phyloP scores from a whole-genome alignment of 2,113 vertebrate species.

The Phrynosoma blainvillii region DNA sequence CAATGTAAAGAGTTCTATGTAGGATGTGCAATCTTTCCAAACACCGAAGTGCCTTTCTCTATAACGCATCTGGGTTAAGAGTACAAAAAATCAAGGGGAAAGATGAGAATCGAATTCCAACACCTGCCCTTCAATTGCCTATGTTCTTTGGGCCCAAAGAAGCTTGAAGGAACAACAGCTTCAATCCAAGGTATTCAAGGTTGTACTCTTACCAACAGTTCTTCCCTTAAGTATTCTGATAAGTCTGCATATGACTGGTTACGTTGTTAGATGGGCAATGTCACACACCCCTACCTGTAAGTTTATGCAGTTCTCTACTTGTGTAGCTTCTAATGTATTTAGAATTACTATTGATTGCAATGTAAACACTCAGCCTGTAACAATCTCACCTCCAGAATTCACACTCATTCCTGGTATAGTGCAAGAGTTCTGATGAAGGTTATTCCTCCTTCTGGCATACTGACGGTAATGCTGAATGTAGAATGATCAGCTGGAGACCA shows the following conservation, averaged over 20 bases:
- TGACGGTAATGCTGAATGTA: neutral
- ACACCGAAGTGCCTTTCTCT: neutral
- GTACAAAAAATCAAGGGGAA: neutral
- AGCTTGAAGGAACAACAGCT: neutral
- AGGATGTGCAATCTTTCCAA: neutral
- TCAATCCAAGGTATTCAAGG: neutral
- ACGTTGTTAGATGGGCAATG: neutral
- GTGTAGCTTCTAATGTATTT: neutral
- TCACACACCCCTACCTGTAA: neutral
- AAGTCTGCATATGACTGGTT: neutral
- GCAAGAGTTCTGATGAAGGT: neutral
- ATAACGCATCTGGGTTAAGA: neutral
- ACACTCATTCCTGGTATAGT: neutral
- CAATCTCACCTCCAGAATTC: neutral
- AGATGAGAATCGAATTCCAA: neutral
- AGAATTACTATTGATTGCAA: neutral
- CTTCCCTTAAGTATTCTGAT: neutral
- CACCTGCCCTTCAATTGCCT: neutral
- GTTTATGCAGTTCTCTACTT: neutral
- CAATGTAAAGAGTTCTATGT: neutral
- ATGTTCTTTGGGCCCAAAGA: neutral
- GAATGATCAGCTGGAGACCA: neutral
- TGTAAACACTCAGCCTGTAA: neutral
- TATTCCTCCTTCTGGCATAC: conserved; percentile 29
- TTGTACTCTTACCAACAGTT: neutral